phyloP scores from a whole-genome alignment of 2,113 vertebrate species.

The Dendrocopos noguchii region DNA sequence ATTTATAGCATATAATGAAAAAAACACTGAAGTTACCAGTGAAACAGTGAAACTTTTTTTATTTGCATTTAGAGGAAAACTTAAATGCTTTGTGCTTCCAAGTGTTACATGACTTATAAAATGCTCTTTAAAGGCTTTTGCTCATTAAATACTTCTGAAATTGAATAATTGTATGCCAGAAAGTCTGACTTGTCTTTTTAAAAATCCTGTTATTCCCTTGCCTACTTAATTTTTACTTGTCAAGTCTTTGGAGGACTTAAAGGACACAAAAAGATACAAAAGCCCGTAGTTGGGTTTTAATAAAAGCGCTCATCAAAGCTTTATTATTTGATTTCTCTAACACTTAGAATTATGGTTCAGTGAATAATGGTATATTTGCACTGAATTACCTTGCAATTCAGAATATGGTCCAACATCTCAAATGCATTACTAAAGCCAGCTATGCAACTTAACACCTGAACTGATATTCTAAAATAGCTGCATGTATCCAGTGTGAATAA shows the following conservation, averaged over 20 bases:
- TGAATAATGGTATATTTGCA: neutral
- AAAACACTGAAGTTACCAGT: neutral
- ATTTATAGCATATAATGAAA: neutral
- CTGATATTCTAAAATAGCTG: neutral
- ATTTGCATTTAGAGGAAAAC: neutral
- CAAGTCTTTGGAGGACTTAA: neutral
- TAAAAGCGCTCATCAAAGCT: neutral
- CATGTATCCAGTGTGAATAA: neutral
- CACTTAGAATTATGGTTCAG: neutral
- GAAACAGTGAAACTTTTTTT: neutral
- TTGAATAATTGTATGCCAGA: accelerated
- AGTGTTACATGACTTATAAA: neutral
- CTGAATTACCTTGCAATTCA: neutral
- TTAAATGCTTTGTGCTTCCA: neutral
- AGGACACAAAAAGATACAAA: neutral
- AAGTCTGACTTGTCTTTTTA: neutral
- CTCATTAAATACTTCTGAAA: neutral
- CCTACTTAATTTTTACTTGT: neutral
- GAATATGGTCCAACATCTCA: neutral
- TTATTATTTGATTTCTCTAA: neutral
- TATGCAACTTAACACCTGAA: neutral
- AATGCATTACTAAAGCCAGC: neutral
- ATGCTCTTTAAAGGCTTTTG: neutral
- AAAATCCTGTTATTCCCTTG: neutral
- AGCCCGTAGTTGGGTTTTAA: neutral